Conservation (phyloP, 2,888 invertebrate species). For the Ennomos erosarius region DNA sequence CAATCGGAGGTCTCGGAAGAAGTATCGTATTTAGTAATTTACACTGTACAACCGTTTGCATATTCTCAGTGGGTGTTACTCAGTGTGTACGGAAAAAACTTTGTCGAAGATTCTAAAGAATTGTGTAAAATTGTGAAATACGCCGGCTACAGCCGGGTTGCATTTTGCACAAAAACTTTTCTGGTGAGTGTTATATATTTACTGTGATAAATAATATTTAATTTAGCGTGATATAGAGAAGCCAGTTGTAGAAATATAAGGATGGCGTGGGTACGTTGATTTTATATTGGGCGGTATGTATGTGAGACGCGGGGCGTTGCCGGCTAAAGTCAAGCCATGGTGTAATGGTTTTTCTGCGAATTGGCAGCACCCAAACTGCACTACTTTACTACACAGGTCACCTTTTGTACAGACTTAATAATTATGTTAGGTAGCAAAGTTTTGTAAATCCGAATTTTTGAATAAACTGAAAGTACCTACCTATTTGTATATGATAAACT, state of each 20-base stretch:
- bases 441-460: too few species aligned
- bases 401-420: constrained; percentile 1
- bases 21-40: constrained; percentile 82
- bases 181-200: constrained; percentile 67
- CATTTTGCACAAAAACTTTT: constrained; percentile 80
- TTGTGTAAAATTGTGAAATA: constrained; percentile 84
- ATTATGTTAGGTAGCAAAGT: background rate
- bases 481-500: too few species aligned
- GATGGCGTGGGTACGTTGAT: constrained; percentile 40
- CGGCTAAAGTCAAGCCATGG: constrained; percentile 59
- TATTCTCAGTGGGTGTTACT: constrained; percentile 85
- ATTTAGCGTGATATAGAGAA: constrained; percentile 26
- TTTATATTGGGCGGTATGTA: constrained; percentile 27
- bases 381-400: constrained; percentile 42
- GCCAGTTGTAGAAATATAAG: constrained; percentile 13
- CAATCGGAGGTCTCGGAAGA: constrained; percentile 84
- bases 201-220: constrained; percentile 35
- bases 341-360: constrained; percentile 71
- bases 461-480: too few species aligned
- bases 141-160: constrained; percentile 79
- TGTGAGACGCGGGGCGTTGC: constrained; percentile 67
- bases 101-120: constrained; percentile 85
- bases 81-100: constrained; percentile 86
- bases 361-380: constrained; percentile 64
- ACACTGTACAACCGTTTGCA: constrained; percentile 82